These are phyloP conservation scores for Bombus difficillimus DNA, from an alignment of 1,140 invertebrate species.

Conservation along the genomic window DNA sequence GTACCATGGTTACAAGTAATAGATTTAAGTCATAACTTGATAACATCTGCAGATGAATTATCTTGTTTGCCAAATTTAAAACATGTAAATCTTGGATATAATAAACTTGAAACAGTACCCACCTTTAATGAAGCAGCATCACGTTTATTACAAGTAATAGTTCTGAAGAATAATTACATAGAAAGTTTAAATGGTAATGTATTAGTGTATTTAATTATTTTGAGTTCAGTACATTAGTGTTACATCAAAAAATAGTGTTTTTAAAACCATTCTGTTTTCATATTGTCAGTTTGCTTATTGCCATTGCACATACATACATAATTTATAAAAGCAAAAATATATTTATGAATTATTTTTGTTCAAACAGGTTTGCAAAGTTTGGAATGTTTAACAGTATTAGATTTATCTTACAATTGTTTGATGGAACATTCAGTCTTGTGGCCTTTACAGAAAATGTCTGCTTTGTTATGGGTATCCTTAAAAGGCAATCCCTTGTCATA, in stretches of 20 bases:
- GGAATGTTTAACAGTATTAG: slow-evolving; percentile 83
- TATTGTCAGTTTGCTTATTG: too few relatives aligned
- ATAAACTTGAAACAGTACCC: slow-evolving; percentile 84
- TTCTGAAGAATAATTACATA: slow-evolving; percentile 85
- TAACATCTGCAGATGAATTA: slow-evolving; percentile 78
- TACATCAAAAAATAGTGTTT: too few relatives aligned
- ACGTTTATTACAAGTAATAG: slow-evolving; percentile 81
- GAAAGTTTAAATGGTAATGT: slow-evolving; percentile 79
- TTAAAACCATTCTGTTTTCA: too few relatives aligned
- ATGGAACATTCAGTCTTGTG: slow-evolving; percentile 84
- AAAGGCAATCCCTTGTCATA: slow-evolving; percentile 86
- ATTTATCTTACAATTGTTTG: slow-evolving; percentile 86
- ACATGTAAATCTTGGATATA: slow-evolving; percentile 85
- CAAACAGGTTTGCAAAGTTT: slow-evolving; percentile 80
- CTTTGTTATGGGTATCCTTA: slow-evolving; percentile 83
- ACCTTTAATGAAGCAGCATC: slow-evolving; percentile 82
- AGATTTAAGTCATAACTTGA: slow-evolving; percentile 85
- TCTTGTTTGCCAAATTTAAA: slow-evolving; percentile 85
- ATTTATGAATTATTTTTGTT: slow-evolving; percentile 7
- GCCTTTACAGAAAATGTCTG: slow-evolving; percentile 83
- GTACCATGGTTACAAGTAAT: slow-evolving; percentile 85
- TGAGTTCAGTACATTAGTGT: not conserved
- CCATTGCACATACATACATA: not conserved
- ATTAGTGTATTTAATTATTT: not conserved
- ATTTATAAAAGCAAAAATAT: not conserved